A percentile compares a stretch with the other conserved stretches of the same genome.
Evolutionary conservation across 2,113 vertebrate species (phyloP).

Genomic region (Apeltes quadracus): DNA sequence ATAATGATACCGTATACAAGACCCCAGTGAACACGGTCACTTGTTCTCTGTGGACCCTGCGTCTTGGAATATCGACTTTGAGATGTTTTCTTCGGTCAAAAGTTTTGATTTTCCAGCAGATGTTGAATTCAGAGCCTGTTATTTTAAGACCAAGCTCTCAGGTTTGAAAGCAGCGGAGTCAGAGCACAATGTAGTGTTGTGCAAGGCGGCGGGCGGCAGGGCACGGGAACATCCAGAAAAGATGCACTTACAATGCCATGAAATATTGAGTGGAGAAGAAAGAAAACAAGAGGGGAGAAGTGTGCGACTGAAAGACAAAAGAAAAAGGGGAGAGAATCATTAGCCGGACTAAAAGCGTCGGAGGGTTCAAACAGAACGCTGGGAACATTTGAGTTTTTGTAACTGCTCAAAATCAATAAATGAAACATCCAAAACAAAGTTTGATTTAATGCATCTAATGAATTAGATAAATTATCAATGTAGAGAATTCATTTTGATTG

Average conservation of each 20-base stretch:
- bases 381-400: not conserved
- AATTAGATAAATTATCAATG: not conserved
- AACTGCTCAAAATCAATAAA: not conserved
- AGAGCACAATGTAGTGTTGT: slow-evolving; percentile 71
- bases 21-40: not conserved
- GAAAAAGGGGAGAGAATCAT: slow-evolving; percentile 57
- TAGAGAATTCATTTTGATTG: not conserved
- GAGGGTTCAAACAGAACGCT: slow-evolving; percentile 14
- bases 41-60: not conserved
- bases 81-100: not conserved
- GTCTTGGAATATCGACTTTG: not conserved
- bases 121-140: not conserved
- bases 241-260: slow-evolving; percentile 72
- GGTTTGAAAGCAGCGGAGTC: slow-evolving; percentile 48
- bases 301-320: slow-evolving; percentile 70
- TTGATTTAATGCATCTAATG: not conserved
- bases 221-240: slow-evolving; percentile 65
- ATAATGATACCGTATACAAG: not conserved
- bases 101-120: not conserved
- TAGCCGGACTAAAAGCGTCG: slow-evolving; percentile 45
- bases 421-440: not conserved
- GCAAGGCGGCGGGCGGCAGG: slow-evolving; percentile 67
- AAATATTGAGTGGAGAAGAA: slow-evolving; percentile 73
- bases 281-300: slow-evolving; percentile 68
- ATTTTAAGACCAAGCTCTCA: not conserved